Evolutionary conservation across 1,140 invertebrate species (phyloP).

Genomic region (honey bee (Apis mellifera)): DNA sequence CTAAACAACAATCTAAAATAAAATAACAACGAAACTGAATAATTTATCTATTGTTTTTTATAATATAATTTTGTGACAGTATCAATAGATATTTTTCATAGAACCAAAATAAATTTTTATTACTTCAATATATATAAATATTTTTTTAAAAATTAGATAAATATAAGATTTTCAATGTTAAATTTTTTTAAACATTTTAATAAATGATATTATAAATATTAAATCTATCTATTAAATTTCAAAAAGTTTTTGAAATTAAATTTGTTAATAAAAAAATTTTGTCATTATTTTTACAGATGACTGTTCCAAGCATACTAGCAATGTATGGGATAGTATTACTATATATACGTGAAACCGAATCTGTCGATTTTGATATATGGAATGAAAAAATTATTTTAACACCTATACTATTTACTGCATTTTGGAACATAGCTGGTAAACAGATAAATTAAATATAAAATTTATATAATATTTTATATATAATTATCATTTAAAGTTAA

Average conservation of each 20-base stretch:
- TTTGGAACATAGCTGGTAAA: slow-evolving; percentile 75
- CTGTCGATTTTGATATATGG: slow-evolving; percentile 79
- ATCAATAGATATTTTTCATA: slow-evolving; percentile 25
- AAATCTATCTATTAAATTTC: not conserved
- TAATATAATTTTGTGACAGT: not conserved
- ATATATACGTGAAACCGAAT: slow-evolving; percentile 76
- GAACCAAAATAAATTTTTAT: slow-evolving; percentile 1
- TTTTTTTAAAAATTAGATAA: slow-evolving; percentile 3
- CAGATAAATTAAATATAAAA: not conserved
- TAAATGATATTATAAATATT: not conserved
- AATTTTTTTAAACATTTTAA: slow-evolving; percentile 40
- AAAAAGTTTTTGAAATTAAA: not conserved
- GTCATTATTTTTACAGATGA: slow-evolving; percentile 70
- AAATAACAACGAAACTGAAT: not conserved
- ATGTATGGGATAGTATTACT: slow-evolving; percentile 82
- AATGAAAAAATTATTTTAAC: slow-evolving; percentile 81
- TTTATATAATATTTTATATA: no score
- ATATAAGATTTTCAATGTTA: slow-evolving; percentile 6
- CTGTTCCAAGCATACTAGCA: slow-evolving; percentile 81
- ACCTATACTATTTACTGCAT: slow-evolving; percentile 82
- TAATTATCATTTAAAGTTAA: no score
- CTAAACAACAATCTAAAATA: not conserved
- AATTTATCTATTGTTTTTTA: slow-evolving; percentile 43
- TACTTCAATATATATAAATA: not conserved
- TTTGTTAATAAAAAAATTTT: not conserved